These are phyloP conservation scores for Cheirogaleus medius DNA, from an alignment of 2,113 vertebrate species.

Conservation along the genomic window DNA sequence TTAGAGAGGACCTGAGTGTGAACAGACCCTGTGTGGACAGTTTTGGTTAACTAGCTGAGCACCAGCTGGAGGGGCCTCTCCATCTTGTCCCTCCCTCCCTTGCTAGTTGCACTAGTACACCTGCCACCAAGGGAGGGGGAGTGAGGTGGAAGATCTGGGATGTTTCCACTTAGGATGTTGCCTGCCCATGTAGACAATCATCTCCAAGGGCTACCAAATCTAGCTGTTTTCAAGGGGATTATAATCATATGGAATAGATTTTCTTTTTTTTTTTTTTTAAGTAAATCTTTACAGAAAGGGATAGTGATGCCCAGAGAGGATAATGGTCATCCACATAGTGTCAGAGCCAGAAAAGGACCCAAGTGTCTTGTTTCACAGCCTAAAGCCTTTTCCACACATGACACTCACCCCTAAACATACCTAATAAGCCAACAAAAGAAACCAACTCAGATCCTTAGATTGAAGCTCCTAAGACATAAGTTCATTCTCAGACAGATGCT, in stretches of 20 bases:
- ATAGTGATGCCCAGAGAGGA: neutral
- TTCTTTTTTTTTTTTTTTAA: neutral
- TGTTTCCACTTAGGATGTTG: neutral
- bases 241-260: neutral
- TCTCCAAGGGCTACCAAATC: neutral
- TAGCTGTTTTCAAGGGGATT: neutral
- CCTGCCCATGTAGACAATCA: neutral
- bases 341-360: neutral
- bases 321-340: neutral
- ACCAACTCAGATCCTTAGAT: neutral
- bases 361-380: neutral
- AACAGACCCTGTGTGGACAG: accelerated
- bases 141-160: neutral
- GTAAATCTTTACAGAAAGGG: neutral
- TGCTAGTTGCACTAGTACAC: neutral
- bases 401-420: neutral
- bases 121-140: accelerated
- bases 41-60: neutral
- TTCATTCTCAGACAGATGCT: neutral
- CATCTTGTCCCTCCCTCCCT: neutral
- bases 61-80: neutral
- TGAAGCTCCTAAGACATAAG: neutral
- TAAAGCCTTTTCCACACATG: neutral
- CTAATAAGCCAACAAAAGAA: neutral
- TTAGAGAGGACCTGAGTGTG: neutral